A percentile compares a stretch with the other conserved stretches of the same genome.
Conservation (phyloP, 1,140 invertebrate genomes). For the Cataglyphis hispanica region DNA sequence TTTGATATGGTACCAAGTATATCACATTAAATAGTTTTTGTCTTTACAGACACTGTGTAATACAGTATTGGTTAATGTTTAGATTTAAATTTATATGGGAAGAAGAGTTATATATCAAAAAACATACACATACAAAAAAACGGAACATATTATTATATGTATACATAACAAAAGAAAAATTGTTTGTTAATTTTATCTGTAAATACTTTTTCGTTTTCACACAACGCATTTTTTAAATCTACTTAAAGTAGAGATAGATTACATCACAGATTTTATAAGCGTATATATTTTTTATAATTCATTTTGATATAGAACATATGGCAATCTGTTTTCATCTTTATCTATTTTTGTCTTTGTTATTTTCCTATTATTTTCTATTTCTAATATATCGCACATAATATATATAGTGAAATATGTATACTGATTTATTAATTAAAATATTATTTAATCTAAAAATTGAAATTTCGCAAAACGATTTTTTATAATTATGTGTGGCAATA, state of each 20-base stretch:
- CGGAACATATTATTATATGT: neutral
- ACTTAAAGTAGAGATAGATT: neutral
- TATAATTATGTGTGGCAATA: neutral
- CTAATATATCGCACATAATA: slow-evolving; percentile 35
- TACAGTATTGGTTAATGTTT: slow-evolving; percentile 42
- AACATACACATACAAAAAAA: too few relatives aligned
- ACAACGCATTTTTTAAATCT: neutral
- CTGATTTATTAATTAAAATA: neutral
- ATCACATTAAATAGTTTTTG: slow-evolving; percentile 46
- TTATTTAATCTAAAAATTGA: slow-evolving; percentile 10
- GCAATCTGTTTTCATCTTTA: neutral
- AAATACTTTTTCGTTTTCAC: neutral
- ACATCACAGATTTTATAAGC: slow-evolving; percentile 6
- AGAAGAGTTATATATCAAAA: slow-evolving; percentile 43
- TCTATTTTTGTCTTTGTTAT: neutral
- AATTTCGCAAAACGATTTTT: neutral
- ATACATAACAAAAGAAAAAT: neutral
- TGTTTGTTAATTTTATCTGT: slow-evolving; percentile 30
- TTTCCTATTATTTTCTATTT: neutral
- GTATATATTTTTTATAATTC: slow-evolving; percentile 38
- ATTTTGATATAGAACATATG: slow-evolving; percentile 49
- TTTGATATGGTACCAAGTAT: slow-evolving; percentile 71
- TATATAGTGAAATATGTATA: too few relatives aligned
- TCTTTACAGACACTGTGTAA: slow-evolving; percentile 48
- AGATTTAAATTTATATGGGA: slow-evolving; percentile 26